Evolutionary conservation across 2,113 vertebrate species (phyloP).

Genomic region (Dicerorhinus sumatrensis): DNA sequence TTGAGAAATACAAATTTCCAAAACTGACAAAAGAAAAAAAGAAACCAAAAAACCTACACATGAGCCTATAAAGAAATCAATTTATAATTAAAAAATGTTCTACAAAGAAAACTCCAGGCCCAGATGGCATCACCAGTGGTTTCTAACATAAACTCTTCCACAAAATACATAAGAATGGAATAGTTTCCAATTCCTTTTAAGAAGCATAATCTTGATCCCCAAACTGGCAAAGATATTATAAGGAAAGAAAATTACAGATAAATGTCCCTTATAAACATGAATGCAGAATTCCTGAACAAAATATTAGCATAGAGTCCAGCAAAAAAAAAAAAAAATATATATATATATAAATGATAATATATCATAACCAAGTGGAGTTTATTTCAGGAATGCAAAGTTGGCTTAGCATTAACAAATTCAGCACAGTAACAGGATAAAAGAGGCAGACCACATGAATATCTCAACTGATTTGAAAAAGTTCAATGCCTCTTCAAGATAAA

Average conservation of each 20-base stretch:
- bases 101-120: not conserved
- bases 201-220: not conserved
- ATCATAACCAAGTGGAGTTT: not conserved
- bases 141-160: not conserved
- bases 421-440: not conserved
- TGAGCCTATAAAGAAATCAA: not conserved
- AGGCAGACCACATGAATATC: not conserved
- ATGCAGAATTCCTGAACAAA: not conserved
- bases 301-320: not conserved
- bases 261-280: not conserved
- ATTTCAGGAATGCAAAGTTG: slow-evolving; percentile 1
- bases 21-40: not conserved
- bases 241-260: not conserved
- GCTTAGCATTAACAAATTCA: not conserved
- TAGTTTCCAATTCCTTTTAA: not conserved
- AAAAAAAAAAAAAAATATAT: not conserved
- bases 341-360: not conserved
- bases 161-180: not conserved
- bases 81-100: not conserved
- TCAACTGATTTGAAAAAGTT: not conserved
- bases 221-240: not conserved
- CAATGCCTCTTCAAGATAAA: not conserved
- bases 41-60: not conserved
- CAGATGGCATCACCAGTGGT: not conserved
- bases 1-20: not conserved